Conservation (phyloP, 2,113 vertebrate genomes). For the Symphodus melops region DNA sequence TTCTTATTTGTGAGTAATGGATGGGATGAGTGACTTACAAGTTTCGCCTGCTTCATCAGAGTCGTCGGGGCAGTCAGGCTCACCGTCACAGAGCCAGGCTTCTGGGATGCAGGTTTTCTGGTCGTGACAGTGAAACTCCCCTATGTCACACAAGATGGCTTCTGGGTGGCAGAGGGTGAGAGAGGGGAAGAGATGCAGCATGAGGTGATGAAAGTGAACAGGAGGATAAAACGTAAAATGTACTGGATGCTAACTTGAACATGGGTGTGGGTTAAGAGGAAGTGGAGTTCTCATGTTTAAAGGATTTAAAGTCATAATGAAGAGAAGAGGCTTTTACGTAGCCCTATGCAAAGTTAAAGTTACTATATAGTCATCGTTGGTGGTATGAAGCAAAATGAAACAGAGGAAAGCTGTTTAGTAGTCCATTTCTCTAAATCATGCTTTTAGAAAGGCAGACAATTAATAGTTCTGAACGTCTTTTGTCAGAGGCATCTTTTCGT, state of each 20-base stretch:
- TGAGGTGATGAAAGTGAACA: constrained; percentile 68
- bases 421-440: too few species aligned
- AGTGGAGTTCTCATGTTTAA: not conserved
- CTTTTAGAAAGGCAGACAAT: constrained; percentile 4
- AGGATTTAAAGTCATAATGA: not conserved
- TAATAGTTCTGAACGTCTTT: not conserved
- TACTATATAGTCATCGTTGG: not conserved
- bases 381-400: not conserved
- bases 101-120: constrained; percentile 88
- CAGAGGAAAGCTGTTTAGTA: not conserved
- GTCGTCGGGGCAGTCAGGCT: constrained; percentile 92
- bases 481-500: constrained; percentile 21
- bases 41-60: constrained; percentile 89
- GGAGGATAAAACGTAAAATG: constrained; percentile 49
- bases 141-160: constrained; percentile 87
- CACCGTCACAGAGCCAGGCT: constrained; percentile 95
- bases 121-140: constrained; percentile 93
- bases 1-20: constrained; percentile 47
- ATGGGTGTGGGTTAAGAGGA: constrained; percentile 7
- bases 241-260: constrained; percentile 18
- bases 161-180: constrained; percentile 79
- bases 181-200: constrained; percentile 67
- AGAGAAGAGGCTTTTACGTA: not conserved
- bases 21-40: constrained; percentile 87
- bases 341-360: not conserved